Base-by-base conservation (phyloP, 2,888 invertebrate genomes). In the Heliconius ismenius region DNA sequence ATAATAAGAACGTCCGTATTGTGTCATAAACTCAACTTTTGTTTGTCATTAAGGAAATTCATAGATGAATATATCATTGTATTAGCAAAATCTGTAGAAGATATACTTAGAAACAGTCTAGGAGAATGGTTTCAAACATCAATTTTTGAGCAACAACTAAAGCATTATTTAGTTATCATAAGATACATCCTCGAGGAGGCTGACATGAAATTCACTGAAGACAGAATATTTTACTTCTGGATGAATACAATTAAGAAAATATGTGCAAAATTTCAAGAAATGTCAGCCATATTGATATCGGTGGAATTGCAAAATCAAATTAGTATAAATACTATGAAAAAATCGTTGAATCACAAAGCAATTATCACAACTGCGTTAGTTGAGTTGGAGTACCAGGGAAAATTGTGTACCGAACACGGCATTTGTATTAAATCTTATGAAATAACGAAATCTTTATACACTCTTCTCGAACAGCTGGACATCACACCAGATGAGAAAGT, bases 201-300 rank as follows among this genome's bases (percentile, higher is more conserved):
- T 0, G 83, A 88, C 49, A 70, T 76, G 0, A 87, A 85, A 81
- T 65, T 85, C 0, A 81, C 74, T 3, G 84, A 86, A 0, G 81
- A 83, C 0, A 84, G 83, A 3, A 81, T 84, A 63, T 60, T 76
- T 0, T 84, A 85, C n/a, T 73, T 84, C 10, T 92, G 91, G 91
- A 83, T 82, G 4, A 85, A 86, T 43, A 54, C 88, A 3, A 77
- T 91, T 1, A 93, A 93, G 80, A 89, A 82, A 81, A 87, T 91
- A 18, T 88, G 87, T 77, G 83, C 86, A 0, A 85, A 83, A 80
- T 89, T 90, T 67, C 90, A 90, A 81, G 85, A 87, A 39, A 83
- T 84, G 49, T 83, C 87, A 3, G 78, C 83, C 0, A 24, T 67
- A 3, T 88, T 86, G 39, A 80, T 86, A 1, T 32, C 79, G 7